A percentile compares a stretch with the other conserved stretches of the same genome.
Conservation (phyloP, 2,113 vertebrate species). For the Reinhardtius hippoglossoides region DNA sequence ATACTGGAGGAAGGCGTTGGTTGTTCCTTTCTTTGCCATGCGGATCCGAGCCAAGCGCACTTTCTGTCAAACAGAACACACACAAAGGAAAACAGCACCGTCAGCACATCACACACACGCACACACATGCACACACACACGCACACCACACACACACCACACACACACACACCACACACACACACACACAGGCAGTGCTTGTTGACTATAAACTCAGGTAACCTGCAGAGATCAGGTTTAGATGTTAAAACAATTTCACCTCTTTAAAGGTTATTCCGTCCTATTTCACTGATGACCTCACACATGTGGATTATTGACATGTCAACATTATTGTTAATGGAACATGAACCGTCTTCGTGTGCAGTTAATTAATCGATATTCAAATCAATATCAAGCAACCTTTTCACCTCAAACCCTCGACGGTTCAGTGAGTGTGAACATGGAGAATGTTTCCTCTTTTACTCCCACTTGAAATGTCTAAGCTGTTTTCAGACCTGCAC, state of each 20-base stretch:
- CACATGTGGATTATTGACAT: no score
- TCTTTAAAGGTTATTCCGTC: background rate
- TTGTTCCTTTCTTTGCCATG: slow-evolving; percentile 89
- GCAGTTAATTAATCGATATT: no score
- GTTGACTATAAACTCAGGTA: background rate
- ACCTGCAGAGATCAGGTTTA: background rate
- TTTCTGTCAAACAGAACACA: slow-evolving; percentile 84
- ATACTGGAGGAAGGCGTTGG: slow-evolving; percentile 90
- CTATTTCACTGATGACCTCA: no score
- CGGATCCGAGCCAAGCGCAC: slow-evolving; percentile 90
- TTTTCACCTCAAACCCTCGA: no score
- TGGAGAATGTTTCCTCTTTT: no score
- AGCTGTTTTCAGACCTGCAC: no score
- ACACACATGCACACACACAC: slow-evolving; percentile 26
- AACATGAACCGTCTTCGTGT: no score
- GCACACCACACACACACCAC: slow-evolving; percentile 31
- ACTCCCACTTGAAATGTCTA: no score
- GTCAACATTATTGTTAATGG: no score
- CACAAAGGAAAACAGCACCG: slow-evolving; percentile 31
- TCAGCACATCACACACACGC: slow-evolving; percentile 42
- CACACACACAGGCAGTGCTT: background rate
- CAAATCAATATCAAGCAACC: no score
- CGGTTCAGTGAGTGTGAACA: no score
- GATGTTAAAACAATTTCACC: no score
- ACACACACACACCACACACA: slow-evolving; percentile 7